Base-by-base conservation (phyloP, 2,113 vertebrate genomes). In the Nettapus auritus region DNA sequence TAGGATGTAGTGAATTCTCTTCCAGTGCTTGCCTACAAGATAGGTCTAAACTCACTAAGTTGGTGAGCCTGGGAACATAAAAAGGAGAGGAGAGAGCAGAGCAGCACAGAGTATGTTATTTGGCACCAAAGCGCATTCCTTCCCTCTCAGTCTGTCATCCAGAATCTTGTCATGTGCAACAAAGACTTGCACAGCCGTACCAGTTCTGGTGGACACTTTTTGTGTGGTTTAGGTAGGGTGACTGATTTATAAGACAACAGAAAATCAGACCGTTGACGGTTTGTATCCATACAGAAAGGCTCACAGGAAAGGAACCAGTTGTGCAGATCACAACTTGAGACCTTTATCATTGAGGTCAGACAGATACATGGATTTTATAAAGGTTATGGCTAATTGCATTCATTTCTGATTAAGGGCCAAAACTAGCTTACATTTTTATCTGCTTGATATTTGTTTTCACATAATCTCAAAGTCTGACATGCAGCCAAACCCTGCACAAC, bases 321-420 rank as follows among this genome's bases (percentile, higher is more conserved):
- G 31, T 55, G 28, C 36, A 46, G 64, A 89, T 85, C 16, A 40
- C 33, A 28, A 63, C 59, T 55, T 80, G 69, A 1, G 4, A 9
- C 25, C 59, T 74, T 89, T 90, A 69, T 81, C 21, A 53, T 50
- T 87, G 21, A 50, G 40, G 31, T 93, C 53, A n/a, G 34, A 59
- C 19, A 82, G 75, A 44, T 84, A 88, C 11, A 74, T 93, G 36
- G 50, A 62, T 86, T 95, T 90, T 89, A 46, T 44, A 55, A 92
- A 79, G 40, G n/a, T 86, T 84, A 67, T 0, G 5, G 34, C 48
- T 91, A 91, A 69, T 64, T 75, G n/a, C 66, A 94, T 96, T 82
- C 28, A 80, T 92, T 96, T 95, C 64, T 90, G 46, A 70, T 81
- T 33, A 76, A 88, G 60, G 62, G 64, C 60, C 60, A 90, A 77